Conservation (phyloP, 2,797 vertebrate species). For the Tadarida brasiliensis region DNA sequence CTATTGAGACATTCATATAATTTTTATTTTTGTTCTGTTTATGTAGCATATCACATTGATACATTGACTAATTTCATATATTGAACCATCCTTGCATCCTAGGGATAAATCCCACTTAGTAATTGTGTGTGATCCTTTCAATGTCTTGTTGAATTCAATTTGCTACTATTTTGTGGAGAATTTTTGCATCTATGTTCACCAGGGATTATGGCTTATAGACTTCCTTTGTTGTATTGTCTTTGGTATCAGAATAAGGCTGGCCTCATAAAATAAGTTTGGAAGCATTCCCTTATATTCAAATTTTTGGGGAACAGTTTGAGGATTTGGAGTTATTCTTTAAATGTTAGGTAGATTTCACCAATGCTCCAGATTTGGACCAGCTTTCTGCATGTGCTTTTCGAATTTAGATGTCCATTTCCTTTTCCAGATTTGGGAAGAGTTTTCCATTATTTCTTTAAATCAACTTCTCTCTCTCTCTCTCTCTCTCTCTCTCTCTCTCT, state of each 20-base stretch:
- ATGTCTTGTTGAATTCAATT: not conserved
- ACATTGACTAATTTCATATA: not conserved
- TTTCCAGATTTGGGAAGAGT: not conserved
- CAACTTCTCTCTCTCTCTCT: not conserved
- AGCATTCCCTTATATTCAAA: not conserved
- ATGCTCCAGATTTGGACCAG: not conserved
- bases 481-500: not conserved
- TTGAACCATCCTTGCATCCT: not conserved
- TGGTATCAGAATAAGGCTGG: not conserved
- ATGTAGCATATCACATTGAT: not conserved
- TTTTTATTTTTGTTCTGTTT: not conserved
- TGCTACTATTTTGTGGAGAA: not conserved
- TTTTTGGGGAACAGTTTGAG: not conserved
- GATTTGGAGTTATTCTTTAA: not conserved
- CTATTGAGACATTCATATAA: not conserved
- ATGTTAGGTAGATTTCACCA: not conserved
- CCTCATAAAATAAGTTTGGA: not conserved
- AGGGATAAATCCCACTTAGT: not conserved
- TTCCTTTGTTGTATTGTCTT: not conserved
- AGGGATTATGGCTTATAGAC: not conserved
- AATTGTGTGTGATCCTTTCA: not conserved
- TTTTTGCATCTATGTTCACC: not conserved
- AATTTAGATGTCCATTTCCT: not conserved
- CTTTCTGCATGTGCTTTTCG: not conserved
- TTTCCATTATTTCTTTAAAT: not conserved